A percentile compares a stretch with the other conserved stretches of the same genome.
Evolutionary conservation across 2,113 vertebrate genomes (phyloP).

Genomic region (Nanorana parkeri): DNA sequence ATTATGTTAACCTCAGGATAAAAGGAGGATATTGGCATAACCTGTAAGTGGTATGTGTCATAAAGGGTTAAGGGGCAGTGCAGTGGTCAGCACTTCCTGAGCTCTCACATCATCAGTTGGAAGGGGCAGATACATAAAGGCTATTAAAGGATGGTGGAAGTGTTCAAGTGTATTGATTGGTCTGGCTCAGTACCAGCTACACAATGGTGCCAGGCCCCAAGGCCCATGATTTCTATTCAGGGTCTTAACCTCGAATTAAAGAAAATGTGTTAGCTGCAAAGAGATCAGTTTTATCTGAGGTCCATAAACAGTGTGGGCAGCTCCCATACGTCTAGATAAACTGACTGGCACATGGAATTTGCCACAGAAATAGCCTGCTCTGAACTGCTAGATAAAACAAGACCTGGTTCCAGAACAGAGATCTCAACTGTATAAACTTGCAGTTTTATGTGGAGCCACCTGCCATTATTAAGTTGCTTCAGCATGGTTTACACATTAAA

Average conservation of each 20-base stretch:
- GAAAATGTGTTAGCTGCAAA: constrained; percentile 73
- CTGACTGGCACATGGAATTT: no score
- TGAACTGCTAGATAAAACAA: not conserved
- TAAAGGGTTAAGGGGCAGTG: constrained; percentile 31
- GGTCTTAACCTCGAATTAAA: constrained; percentile 80
- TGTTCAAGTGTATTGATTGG: constrained; percentile 87
- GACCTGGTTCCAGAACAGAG: not conserved
- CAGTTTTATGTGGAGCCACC: no score
- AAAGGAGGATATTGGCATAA: constrained; percentile 65
- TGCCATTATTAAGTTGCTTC: no score
- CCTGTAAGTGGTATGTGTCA: constrained; percentile 45
- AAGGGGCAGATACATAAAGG: constrained; percentile 81
- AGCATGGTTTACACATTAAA: no score
- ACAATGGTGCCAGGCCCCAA: constrained; percentile 39
- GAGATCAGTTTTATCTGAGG: not conserved
- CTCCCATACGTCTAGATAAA: not conserved
- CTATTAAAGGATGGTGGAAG: constrained; percentile 86
- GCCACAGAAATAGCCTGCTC: not conserved
- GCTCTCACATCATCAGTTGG: constrained; percentile 62
- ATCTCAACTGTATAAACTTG: not conserved
- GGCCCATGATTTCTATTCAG: constrained; percentile 21
- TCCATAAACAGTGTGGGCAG: not conserved
- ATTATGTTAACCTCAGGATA: constrained; percentile 64
- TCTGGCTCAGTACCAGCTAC: constrained; percentile 62
- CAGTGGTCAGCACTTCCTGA: constrained; percentile 68